phyloP scores from a whole-genome alignment of 2,113 vertebrate genomes.

The Apeltes quadracus region DNA sequence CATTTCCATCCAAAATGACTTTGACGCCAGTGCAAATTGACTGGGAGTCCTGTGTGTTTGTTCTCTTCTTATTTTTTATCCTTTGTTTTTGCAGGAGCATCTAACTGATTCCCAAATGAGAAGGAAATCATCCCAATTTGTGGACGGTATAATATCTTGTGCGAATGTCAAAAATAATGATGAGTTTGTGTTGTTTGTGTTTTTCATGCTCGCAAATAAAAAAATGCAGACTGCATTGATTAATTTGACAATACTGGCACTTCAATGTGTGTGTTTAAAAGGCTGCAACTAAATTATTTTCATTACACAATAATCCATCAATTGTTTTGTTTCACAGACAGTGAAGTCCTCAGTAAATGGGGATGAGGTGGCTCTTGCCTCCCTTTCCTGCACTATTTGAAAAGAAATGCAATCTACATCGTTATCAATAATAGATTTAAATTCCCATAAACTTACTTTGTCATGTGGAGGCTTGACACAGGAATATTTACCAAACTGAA shows the following conservation, averaged over 20 bases:
- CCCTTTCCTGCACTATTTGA: too few species aligned
- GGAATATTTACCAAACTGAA: not conserved
- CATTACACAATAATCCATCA: not conserved
- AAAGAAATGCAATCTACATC: not conserved
- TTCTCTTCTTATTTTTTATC: conserved; percentile 8
- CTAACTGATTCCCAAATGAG: conserved; percentile 15
- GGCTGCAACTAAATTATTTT: not conserved
- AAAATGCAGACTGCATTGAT: not conserved
- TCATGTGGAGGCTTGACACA: not conserved
- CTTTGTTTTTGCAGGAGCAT: not conserved
- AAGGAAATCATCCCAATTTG: not conserved
- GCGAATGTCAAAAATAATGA: conserved; percentile 27
- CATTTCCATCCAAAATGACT: conserved; percentile 44
- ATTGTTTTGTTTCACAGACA: not conserved
- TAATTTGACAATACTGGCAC: not conserved
- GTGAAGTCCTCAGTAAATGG: not conserved
- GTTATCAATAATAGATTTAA: not conserved
- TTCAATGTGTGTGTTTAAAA: not conserved
- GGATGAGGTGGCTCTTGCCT: not conserved
- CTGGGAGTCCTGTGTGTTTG: conserved; percentile 29
- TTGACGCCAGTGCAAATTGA: conserved; percentile 36
- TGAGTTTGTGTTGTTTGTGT: not conserved
- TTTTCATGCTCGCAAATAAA: conserved; percentile 13
- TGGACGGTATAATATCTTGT: not conserved
- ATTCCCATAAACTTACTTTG: not conserved